phyloP scores from a whole-genome alignment of 2,888 invertebrate genomes.

The Drosophila antonietae region DNA sequence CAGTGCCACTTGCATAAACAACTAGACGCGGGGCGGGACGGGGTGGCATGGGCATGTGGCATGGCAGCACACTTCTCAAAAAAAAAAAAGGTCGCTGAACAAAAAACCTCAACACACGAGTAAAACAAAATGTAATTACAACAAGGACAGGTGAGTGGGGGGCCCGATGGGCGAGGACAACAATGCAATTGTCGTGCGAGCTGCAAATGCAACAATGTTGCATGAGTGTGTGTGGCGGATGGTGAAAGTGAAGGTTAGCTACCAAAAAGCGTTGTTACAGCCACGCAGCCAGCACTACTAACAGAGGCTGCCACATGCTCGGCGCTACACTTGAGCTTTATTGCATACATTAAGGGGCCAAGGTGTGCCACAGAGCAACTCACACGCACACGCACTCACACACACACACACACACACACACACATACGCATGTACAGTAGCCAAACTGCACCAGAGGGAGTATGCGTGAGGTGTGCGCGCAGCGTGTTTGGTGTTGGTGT shows the following conservation, averaged over 20 bases:
- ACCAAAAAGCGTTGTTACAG: constrained; percentile 44
- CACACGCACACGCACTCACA: constrained; percentile 39
- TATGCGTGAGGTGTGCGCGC: constrained; percentile 20
- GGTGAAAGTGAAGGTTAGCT: constrained; percentile 77
- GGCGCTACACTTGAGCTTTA: constrained; percentile 74
- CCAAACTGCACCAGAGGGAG: constrained; percentile 45
- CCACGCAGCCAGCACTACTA: constrained; percentile 2
- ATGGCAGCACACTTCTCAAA: constrained; percentile 25
- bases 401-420: constrained; percentile 30
- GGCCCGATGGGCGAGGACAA: background rate
- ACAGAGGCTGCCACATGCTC: constrained; percentile 45
- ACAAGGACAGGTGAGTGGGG: constrained; percentile 54
- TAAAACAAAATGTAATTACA: constrained; percentile 79
- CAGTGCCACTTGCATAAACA: constrained; percentile 43
- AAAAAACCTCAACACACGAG: constrained; percentile 73
- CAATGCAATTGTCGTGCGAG: constrained; percentile 55
- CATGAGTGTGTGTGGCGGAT: constrained; percentile 16
- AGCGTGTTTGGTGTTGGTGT: constrained; percentile 24
- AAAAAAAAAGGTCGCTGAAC: constrained; percentile 55
- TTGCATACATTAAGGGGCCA: constrained; percentile 79
- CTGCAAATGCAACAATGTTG: constrained; percentile 71
- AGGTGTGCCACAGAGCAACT: constrained; percentile 69
- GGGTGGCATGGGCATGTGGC: constrained; percentile 22
- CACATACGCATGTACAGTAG: background rate
- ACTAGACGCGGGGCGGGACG: constrained; percentile 16